Evolutionary conservation across 2,888 invertebrate species (phyloP), one percentile per base, ranked within the genome.

Genomic region (Toxonevra muliebris): DNA sequence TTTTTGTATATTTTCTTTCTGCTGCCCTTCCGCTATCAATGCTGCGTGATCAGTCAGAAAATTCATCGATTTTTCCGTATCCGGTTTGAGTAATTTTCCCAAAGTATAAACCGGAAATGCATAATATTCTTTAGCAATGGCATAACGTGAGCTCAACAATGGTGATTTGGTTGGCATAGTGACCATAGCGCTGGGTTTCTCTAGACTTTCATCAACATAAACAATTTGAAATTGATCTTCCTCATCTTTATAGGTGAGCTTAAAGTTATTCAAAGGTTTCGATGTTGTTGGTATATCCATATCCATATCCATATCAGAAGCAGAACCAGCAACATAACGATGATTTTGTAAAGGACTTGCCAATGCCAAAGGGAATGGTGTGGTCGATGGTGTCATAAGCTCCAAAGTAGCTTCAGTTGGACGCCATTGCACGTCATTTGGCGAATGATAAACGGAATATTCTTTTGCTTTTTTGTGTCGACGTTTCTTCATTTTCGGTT

Each of bases 61-160:
- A 30, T 30, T 30, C 30, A 30, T 30, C 2, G 30, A 30, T 30
- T 30, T 30, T 30, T 30, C 30, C 2, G 19, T 15, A 2, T 69
- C 58, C 9, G 57, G 57, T 53, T 76, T 75, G 42, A 81, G 65
- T 4, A 82, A 73, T 30, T 79, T 80, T 1, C 77, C 76, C 66
- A 82, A 68, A 1, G 80, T 79, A 50, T 79, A 80, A 5, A 81
- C 74, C 0, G 81, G 81, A 65, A 82, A 80, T 3, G 81, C 80
- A 50, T 75, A 82, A 61, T 76, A 79, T 9, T 78, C 77, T 1
- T 74, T 74, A 41, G 76, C 68, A 5, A 75, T 55, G 4, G 76
- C 71, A 53, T 80, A 81, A 0, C 79, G 77, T 0, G 80, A 79
- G 53, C 79, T 80, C 15, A 45, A 43, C 17, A 52, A 12, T 71